Evolutionary conservation across 2,888 invertebrate genomes (phyloP), one percentile per base, ranked within the genome.

Genomic region (Tipula helvola): DNA sequence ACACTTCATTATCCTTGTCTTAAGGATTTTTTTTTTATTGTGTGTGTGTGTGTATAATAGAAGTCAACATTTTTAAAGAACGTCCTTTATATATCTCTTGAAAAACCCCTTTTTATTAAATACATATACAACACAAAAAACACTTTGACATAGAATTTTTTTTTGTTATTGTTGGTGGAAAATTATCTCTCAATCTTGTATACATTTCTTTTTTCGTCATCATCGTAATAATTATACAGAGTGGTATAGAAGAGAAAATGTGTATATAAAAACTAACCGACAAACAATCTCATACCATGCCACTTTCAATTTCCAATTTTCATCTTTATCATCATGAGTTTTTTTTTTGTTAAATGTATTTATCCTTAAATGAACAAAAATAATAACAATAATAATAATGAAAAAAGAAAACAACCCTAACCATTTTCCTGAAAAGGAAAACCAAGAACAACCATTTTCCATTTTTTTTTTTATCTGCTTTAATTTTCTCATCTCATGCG

Each of bases 231-330:
- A 71, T 71, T 71, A 71, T 71, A 71, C 7, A 71, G 71, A 18
- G 71, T 10, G 71, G 71, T 28, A 71, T 8, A 4, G 28, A 52
- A 44, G 28, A 52, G 16, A 52, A 18, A 52, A 16, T 44, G 7
- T 39, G 39, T 39, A 39, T 39, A 2, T 39, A 39, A 7, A 47
- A 52, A 10, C 44, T 12, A 52, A 52, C 71, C 71, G 71, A 28
- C 71, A 71, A 71, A 71, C 71, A 71, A 71, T 71, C 71, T 71
- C 71, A 71, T 28, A 71, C 71, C 71, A 71, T 71, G 71, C 71
- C 71, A 71, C 71, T 71, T 71, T 71, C 71, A 71, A 71, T 71
- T 71, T 71, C 71, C 71, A 71, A 71, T 71, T 71, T 71, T 71
- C 28, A 71, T 71, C 28, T 71, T 71, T 71, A 71, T 71, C 71